Evolutionary conservation across 2,113 vertebrate species (phyloP), one percentile per base, ranked within the genome.

Genomic region (Myotis lucifugus): DNA sequence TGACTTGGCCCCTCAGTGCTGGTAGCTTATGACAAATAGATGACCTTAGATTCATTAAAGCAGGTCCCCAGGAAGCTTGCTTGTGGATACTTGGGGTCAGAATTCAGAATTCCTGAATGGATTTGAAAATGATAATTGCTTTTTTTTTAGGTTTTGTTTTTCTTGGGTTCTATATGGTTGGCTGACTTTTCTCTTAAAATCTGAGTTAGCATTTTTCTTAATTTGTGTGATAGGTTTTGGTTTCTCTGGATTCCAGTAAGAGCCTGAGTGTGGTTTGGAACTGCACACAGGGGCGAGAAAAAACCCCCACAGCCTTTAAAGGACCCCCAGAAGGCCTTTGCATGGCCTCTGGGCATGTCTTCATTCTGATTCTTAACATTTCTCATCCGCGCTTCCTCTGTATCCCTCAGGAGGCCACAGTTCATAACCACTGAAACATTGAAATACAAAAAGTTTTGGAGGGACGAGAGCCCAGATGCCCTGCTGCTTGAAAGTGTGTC

Each of bases 201-300:
- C 73, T 67, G 52, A 93, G 69, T 81, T 69, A 85, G 59, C 48
- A 18, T 89, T 93, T 95, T 93, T 56, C 56, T 94, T 86, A 82
- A 82, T 79, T 94, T 81, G 10, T 92, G 15, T 67, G 37, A 89
- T 96, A 52, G 14, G n/a, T 78, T 88, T 93, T 77, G 48, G 76
- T 90, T 81, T 84, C 77, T 85, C 56, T 88, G 84, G 78, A 70
- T 85, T 91, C 69, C 48, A 79, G 11, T 64, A 69, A 84, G 37
- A 94, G 74, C 34, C 84, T 17, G 32, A 48, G n/a, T 87, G 27
- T 96, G 72, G 23, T 94, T 95, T 81, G 32, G 40, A 61, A 85
- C 64, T 84, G 9, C 34, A 66, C 15, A 48, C 64, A 32, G 37
- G 34, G 25, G 76, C 0, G 4, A 83, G 67, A 73, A 19, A 86